phyloP scores from a whole-genome alignment of 2,888 invertebrate species.

The Amblyjoppa proteus region DNA sequence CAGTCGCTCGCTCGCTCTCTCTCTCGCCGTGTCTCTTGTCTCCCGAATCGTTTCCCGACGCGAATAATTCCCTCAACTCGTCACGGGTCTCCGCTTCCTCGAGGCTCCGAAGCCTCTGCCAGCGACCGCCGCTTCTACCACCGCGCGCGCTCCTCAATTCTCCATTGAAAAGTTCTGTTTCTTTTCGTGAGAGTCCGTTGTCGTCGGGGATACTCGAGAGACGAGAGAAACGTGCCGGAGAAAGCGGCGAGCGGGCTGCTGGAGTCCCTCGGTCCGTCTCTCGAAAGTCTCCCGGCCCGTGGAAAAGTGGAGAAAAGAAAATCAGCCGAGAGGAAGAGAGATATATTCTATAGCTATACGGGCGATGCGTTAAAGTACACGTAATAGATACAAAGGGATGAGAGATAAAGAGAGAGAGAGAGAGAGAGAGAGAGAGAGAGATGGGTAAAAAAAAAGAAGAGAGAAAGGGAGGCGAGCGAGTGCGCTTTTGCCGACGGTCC shows the following conservation, averaged over 20 bases:
- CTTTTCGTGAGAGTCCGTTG: constrained; percentile 12
- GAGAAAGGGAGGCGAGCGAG: neutral
- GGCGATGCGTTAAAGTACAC: neutral
- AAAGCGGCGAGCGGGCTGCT: constrained; percentile 15
- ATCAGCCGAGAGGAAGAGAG: neutral
- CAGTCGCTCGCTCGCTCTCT: no score
- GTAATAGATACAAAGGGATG: constrained; percentile 45
- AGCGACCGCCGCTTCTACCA: neutral
- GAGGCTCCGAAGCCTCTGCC: neutral
- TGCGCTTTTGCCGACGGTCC: constrained; percentile 48
- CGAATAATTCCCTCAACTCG: constrained; percentile 55
- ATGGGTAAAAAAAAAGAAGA: neutral
- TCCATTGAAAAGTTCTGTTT: constrained; percentile 48
- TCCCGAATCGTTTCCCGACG: constrained; percentile 23
- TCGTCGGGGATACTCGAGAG: constrained; percentile 29
- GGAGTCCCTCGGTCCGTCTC: constrained; percentile 6
- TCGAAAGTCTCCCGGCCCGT: neutral
- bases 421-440: neutral
- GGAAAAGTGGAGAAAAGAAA: constrained; percentile 26
- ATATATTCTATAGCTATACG: constrained; percentile 36
- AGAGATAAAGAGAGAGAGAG: constrained; percentile 1
- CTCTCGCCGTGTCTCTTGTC: constrained; percentile 21
- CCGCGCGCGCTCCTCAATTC: neutral
- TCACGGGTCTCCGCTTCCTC: constrained; percentile 1
- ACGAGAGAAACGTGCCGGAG: constrained; percentile 1